Conservation (phyloP, 2,113 vertebrate species). For the Python bivittatus region DNA sequence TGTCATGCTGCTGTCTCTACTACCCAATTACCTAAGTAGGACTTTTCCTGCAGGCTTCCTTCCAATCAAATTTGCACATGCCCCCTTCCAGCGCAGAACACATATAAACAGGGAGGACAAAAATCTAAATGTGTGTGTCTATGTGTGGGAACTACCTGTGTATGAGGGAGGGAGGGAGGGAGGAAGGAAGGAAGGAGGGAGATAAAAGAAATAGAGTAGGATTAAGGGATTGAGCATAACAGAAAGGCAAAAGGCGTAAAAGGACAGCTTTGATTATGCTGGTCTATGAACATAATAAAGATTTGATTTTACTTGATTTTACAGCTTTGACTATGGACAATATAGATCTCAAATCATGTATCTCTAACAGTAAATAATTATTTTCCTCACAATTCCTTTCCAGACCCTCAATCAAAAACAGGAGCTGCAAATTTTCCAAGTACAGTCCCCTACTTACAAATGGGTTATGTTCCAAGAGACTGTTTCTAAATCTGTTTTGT, state of each 20-base stretch:
- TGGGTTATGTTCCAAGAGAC: too few species aligned
- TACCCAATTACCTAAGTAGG: not conserved
- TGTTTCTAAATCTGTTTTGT: too few species aligned
- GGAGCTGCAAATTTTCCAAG: not conserved
- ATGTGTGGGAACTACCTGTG: not conserved
- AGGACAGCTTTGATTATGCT: not conserved
- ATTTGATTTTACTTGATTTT: not conserved
- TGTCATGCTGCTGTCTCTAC: not conserved
- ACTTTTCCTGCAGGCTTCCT: not conserved
- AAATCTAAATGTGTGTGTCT: not conserved
- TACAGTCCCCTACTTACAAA: too few species aligned
- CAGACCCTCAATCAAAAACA: not conserved
- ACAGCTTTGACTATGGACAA: not conserved
- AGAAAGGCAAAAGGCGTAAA: not conserved
- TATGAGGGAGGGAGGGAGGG: not conserved
- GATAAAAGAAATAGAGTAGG: not conserved
- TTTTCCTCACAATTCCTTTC: not conserved
- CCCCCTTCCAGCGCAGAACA: not conserved
- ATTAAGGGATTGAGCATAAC: not conserved
- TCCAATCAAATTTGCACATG: not conserved
- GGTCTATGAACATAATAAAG: not conserved
- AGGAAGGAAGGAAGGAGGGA: not conserved
- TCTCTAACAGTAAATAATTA: not conserved
- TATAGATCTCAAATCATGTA: not conserved
- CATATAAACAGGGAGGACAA: not conserved